Evolutionary conservation across 1,140 invertebrate genomes (phyloP).

Genomic region (Eufriesea mexicana): DNA sequence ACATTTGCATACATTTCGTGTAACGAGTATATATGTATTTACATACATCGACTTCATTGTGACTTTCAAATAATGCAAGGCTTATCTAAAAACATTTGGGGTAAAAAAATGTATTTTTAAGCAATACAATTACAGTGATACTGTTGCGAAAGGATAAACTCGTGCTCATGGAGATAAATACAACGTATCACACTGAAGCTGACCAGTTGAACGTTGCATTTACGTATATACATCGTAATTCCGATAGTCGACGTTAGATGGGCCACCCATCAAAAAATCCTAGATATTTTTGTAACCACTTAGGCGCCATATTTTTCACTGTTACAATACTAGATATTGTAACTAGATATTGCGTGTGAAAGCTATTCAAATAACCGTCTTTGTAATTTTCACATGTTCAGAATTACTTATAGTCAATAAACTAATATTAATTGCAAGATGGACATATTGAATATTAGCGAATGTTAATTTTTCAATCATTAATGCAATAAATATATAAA

Average conservation of each 20-base stretch:
- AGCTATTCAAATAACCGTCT: background rate
- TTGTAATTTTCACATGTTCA: background rate
- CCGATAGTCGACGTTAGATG: slow-evolving; percentile 8
- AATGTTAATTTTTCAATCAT: too few species aligned
- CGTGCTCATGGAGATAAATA: background rate
- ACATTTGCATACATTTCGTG: background rate
- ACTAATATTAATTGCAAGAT: background rate
- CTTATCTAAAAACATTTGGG: background rate
- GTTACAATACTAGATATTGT: background rate
- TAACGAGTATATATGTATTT: background rate
- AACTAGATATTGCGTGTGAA: too few species aligned
- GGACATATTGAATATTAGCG: too few species aligned
- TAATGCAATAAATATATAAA: too few species aligned
- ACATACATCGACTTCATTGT: too few species aligned
- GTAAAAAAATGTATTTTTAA: slow-evolving; percentile 1
- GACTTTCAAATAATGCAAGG: background rate
- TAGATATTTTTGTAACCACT: background rate
- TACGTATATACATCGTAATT: background rate
- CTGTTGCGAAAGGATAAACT: slow-evolving; percentile 10
- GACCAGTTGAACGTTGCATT: background rate
- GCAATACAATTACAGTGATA: slow-evolving; percentile 9
- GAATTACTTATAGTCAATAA: background rate
- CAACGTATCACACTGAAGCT: background rate
- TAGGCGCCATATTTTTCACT: background rate
- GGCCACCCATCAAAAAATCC: background rate